A percentile compares a stretch with the other conserved stretches of the same genome.
Evolutionary conservation across 2,797 vertebrate genomes (phyloP).

Genomic region (Phataginus tricuspis): DNA sequence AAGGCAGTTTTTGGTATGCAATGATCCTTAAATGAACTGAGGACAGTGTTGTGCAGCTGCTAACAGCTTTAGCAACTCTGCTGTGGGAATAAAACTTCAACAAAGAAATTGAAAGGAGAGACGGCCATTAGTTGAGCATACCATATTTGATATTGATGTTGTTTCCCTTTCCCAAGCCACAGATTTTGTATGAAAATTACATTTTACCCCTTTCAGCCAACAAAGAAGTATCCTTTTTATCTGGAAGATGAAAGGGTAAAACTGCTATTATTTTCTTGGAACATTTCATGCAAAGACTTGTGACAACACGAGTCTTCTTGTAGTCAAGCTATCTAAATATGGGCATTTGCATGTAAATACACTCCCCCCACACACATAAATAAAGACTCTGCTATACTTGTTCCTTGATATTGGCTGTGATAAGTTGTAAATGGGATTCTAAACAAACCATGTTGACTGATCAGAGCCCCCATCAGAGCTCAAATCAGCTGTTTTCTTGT

Average conservation of each 20-base stretch:
- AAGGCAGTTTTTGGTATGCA: background rate
- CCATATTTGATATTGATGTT: background rate
- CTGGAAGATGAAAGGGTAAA: background rate
- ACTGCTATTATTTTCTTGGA: background rate
- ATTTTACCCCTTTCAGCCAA: background rate
- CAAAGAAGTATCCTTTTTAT: background rate
- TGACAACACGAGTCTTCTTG: no score
- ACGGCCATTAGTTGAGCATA: background rate
- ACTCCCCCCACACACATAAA: background rate
- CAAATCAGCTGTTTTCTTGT: background rate
- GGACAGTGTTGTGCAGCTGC: constrained; percentile 16
- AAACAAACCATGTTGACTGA: constrained; percentile 8
- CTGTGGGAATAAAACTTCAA: constrained; percentile 33
- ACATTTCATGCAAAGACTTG: background rate
- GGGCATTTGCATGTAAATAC: background rate
- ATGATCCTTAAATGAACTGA: background rate
- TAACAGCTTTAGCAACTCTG: background rate
- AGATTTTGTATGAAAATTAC: constrained; percentile 33
- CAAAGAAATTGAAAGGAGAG: constrained; percentile 9
- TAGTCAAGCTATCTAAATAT: background rate
- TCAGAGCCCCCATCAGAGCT: background rate
- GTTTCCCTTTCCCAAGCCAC: background rate
- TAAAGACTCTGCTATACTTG: background rate
- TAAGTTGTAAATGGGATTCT: background rate
- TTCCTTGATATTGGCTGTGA: background rate